Conservation (phyloP, 2,113 vertebrate genomes). For the Tachycineta bicolor region DNA sequence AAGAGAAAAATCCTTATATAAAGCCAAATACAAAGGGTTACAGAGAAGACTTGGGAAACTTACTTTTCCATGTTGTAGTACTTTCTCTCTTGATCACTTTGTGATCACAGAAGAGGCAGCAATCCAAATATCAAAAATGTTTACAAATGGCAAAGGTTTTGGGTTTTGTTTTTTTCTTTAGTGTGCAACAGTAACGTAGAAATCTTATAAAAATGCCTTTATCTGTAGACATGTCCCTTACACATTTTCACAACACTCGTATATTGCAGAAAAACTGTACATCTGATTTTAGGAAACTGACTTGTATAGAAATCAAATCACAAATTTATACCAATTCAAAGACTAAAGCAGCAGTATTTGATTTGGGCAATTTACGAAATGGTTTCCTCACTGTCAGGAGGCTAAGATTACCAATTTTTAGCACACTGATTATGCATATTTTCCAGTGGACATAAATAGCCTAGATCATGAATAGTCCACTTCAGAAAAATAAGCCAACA, state of each 20-base stretch:
- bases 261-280: not conserved
- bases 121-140: not conserved
- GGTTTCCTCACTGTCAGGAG: not conserved
- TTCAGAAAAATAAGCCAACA: constrained; percentile 49
- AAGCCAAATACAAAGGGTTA: not conserved
- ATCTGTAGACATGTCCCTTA: not conserved
- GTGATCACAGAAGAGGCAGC: not conserved
- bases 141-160: not conserved
- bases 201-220: not conserved
- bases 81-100: not conserved
- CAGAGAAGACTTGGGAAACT: not conserved
- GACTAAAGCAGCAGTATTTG: constrained; percentile 2
- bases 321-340: not conserved
- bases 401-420: constrained; percentile 31
- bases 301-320: not conserved
- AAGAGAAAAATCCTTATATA: not conserved
- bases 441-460: constrained; percentile 46
- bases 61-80: not conserved
- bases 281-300: not conserved
- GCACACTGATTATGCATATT: constrained; percentile 15
- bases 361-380: not conserved
- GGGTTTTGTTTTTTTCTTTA: not conserved
- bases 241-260: not conserved
- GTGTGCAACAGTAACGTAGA: not conserved
- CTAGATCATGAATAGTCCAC: not conserved